These are phyloP conservation scores for Drosophila villosipedis DNA, from an alignment of 2,888 invertebrate species.

Conservation along the genomic window DNA sequence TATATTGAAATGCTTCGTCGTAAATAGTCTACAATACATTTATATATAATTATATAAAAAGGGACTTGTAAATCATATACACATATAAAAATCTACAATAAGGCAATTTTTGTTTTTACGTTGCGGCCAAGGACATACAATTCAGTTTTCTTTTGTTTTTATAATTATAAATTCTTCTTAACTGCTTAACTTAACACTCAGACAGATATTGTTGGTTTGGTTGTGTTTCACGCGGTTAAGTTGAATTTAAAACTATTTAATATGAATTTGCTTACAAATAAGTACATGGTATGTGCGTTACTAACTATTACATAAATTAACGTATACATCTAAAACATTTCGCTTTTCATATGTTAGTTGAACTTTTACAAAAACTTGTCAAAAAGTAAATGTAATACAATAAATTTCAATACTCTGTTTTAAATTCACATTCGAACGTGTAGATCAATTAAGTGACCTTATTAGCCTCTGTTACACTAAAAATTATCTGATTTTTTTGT, in stretches of 20 bases:
- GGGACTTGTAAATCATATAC: slow-evolving; percentile 69
- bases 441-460: slow-evolving; percentile 56
- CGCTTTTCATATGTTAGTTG: slow-evolving; percentile 13
- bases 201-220: slow-evolving; percentile 7
- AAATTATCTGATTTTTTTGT: slow-evolving; percentile 16
- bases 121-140: slow-evolving; percentile 41
- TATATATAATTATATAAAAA: slow-evolving; percentile 63
- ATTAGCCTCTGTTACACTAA: slow-evolving; percentile 47
- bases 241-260: slow-evolving; percentile 52
- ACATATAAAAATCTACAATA: slow-evolving; percentile 73
- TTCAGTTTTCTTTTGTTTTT: slow-evolving; percentile 6
- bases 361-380: slow-evolving; percentile 24
- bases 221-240: slow-evolving; percentile 10
- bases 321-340: slow-evolving; percentile 39
- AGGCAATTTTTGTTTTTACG: slow-evolving; percentile 59
- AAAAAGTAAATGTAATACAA: slow-evolving; percentile 30
- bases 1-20: slow-evolving; percentile 53
- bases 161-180: slow-evolving; percentile 6
- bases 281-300: slow-evolving; percentile 70
- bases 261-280: slow-evolving; percentile 66
- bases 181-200: slow-evolving; percentile 20
- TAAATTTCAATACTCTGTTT: slow-evolving; percentile 56
- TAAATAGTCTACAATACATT: slow-evolving; percentile 37
- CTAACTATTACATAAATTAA: slow-evolving; percentile 50
- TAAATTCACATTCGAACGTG: slow-evolving; percentile 73